phyloP scores from a whole-genome alignment of 2,888 invertebrate species.

The Leucania comma region DNA sequence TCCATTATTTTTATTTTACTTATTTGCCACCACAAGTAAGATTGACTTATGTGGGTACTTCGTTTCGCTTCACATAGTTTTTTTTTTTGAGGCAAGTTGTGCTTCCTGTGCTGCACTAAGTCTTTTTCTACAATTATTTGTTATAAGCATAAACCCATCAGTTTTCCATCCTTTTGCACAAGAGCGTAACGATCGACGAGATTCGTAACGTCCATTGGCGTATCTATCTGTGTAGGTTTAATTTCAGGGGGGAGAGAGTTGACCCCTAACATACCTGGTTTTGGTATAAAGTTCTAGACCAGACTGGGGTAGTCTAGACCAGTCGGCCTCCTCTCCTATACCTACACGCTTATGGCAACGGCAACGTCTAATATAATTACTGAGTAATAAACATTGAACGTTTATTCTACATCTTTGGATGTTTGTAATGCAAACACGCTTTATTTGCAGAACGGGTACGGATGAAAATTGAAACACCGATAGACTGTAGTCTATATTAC shows the following conservation, averaged over 20 bases:
- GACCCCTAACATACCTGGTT: too few relatives aligned
- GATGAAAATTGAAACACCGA: neutral
- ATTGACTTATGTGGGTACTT: neutral
- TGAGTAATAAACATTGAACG: neutral
- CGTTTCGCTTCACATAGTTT: neutral
- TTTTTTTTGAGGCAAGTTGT: too few relatives aligned
- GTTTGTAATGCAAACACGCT: neutral
- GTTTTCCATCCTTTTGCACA: neutral
- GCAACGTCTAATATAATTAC: neutral
- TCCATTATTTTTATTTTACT: neutral
- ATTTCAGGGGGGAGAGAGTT: too few relatives aligned
- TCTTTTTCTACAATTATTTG: neutral
- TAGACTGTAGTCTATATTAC: neutral
- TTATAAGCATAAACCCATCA: neutral
- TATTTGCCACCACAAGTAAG: neutral
- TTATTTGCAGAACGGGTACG: neutral
- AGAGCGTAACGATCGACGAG: too few relatives aligned
- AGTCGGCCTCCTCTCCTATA: too few relatives aligned
- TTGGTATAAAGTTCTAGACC: too few relatives aligned
- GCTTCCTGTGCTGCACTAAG: neutral
- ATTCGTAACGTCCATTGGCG: too few relatives aligned
- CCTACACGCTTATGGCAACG: too few relatives aligned
- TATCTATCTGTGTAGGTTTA: too few relatives aligned
- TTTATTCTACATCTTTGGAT: neutral
- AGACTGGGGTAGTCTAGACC: too few relatives aligned